phyloP scores from a whole-genome alignment of 2,888 invertebrate species.

The Serrognathus titanus region DNA sequence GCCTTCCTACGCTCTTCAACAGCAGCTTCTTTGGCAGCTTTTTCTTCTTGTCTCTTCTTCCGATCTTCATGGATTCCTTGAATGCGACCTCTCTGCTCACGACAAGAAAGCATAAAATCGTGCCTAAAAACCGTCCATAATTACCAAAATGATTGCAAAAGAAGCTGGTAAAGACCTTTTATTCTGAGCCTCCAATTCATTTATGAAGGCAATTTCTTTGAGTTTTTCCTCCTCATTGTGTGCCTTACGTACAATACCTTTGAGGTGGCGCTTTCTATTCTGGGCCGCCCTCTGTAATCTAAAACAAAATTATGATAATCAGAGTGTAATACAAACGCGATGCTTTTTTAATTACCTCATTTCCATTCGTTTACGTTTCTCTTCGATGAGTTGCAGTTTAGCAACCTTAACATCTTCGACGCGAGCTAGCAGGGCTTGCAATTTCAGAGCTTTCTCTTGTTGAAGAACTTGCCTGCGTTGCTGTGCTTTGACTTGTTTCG shows the following conservation, averaged over 20 bases:
- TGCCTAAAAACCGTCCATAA: constrained; percentile 52
- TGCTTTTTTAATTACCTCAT: constrained; percentile 43
- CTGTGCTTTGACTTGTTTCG: constrained; percentile 88
- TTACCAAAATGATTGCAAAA: not conserved
- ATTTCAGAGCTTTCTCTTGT: constrained; percentile 78
- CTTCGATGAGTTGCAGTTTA: constrained; percentile 81
- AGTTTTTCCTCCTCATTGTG: constrained; percentile 97
- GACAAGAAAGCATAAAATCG: constrained; percentile 82
- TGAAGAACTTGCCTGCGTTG: constrained; percentile 78
- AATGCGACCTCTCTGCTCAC: constrained; percentile 69
- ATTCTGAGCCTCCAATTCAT: constrained; percentile 92
- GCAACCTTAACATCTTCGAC: constrained; percentile 83
- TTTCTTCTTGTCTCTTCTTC: constrained; percentile 80
- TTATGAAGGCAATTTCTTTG: constrained; percentile 96
- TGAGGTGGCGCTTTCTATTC: constrained; percentile 79
- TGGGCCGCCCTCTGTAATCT: constrained; percentile 82
- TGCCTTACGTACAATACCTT: constrained; percentile 87
- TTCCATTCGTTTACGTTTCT: constrained; percentile 73
- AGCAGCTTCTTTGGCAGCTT: constrained; percentile 93
- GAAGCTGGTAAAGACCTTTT: constrained; percentile 50
- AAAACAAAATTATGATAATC: constrained; percentile 7
- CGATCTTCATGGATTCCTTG: constrained; percentile 84
- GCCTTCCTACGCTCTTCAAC: constrained; percentile 85
- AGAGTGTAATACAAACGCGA: not conserved
- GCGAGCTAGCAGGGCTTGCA: constrained; percentile 80